phyloP scores from a whole-genome alignment of 2,888 invertebrate species.

The Phyllotreta cruciferae region DNA sequence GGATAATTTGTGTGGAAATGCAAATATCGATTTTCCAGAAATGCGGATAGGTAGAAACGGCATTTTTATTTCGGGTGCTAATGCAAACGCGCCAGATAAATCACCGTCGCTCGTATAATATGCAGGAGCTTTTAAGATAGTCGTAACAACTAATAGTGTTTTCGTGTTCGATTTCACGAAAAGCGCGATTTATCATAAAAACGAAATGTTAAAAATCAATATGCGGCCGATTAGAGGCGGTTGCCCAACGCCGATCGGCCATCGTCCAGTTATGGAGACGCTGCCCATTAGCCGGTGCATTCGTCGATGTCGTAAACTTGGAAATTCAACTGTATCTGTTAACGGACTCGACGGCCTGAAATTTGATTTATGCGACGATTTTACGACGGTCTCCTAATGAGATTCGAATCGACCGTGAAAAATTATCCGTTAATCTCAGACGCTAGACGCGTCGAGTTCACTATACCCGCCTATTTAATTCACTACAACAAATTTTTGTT shows the following conservation, averaged over 20 bases:
- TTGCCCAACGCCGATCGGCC: constrained; percentile 23
- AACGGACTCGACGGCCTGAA: constrained; percentile 27
- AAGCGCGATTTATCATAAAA: constrained; percentile 42
- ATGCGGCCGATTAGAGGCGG: constrained; percentile 26
- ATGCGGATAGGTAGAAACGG: not conserved
- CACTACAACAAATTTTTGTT: too few species aligned
- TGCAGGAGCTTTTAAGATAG: constrained; percentile 32
- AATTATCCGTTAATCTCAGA: constrained; percentile 27
- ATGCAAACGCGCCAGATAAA: constrained; percentile 25
- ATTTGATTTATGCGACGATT: constrained; percentile 32
- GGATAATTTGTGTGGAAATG: not conserved
- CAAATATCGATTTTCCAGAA: constrained; percentile 4
- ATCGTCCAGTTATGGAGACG: constrained; percentile 27
- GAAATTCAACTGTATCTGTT: constrained; percentile 32
- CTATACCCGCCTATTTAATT: too few species aligned
- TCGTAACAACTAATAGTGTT: constrained; percentile 42
- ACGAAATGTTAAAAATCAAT: constrained; percentile 38
- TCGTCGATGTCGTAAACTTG: constrained; percentile 30
- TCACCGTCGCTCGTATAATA: constrained; percentile 17
- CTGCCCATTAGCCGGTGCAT: constrained; percentile 27
- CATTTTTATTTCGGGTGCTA: constrained; percentile 20
- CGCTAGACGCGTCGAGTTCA: constrained; percentile 1
- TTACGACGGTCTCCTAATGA: constrained; percentile 29
- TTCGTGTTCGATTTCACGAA: constrained; percentile 43
- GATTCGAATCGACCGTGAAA: constrained; percentile 27